phyloP scores from a whole-genome alignment of 2,888 invertebrate genomes.

The Apomyelois bistriatella region DNA sequence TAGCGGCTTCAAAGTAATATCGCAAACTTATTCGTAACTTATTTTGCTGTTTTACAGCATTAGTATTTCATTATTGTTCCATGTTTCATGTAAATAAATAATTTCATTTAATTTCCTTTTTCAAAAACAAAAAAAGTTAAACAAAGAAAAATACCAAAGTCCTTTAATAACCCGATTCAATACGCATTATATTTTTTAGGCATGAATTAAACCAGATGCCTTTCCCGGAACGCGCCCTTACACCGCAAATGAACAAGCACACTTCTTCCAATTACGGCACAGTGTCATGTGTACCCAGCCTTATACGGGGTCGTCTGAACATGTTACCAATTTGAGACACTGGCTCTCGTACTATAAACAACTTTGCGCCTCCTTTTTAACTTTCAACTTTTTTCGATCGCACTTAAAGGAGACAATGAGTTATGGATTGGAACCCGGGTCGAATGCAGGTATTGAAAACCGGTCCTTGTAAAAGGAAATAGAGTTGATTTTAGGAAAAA shows the following conservation, averaged over 20 bases:
- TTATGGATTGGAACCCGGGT: too few relatives aligned
- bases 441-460: too few relatives aligned
- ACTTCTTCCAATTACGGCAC: background rate
- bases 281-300: constrained; percentile 1
- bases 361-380: background rate
- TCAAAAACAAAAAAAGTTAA: background rate
- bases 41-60: too few relatives aligned
- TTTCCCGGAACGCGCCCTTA: background rate
- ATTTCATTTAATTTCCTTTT: too few relatives aligned
- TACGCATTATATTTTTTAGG: background rate
- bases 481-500: too few relatives aligned
- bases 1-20: too few relatives aligned
- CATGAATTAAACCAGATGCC: constrained; percentile 1
- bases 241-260: background rate
- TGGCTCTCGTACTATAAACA: background rate
- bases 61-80: too few relatives aligned
- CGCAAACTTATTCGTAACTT: too few relatives aligned
- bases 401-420: background rate
- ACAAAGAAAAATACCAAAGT: background rate
- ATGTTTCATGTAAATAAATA: too few relatives aligned
- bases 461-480: too few relatives aligned
- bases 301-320: background rate
- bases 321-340: constrained; percentile 5
- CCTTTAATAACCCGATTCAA: background rate
- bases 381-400: constrained; percentile 2